phyloP scores from a whole-genome alignment of 2,888 invertebrate species.

The Nephrotoma guestfalica region DNA sequence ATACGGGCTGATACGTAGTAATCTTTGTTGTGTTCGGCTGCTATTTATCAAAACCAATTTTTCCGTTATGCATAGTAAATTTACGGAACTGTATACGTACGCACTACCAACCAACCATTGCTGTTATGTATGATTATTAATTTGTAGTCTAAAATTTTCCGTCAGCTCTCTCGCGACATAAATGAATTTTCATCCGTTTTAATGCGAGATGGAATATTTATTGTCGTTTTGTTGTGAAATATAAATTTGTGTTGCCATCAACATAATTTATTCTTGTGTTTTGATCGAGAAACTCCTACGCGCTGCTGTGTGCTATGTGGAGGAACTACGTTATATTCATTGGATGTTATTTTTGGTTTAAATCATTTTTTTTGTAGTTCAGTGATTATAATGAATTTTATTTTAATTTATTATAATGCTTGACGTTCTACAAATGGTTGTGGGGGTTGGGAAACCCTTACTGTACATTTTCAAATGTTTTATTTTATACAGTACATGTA shows the following conservation, averaged over 20 bases:
- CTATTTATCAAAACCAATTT: not conserved
- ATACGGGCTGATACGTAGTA: not conserved
- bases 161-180: not conserved
- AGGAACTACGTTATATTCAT: not conserved
- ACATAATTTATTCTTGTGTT: not conserved
- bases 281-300: not conserved
- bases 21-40: not conserved
- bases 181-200: not conserved
- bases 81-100: not conserved
- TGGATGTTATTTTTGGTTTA: not conserved
- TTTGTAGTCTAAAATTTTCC: not conserved
- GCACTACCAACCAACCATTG: too few species aligned
- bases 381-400: not conserved
- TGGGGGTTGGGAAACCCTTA: not conserved
- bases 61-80: not conserved
- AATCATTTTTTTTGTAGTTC: not conserved
- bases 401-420: not conserved
- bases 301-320: not conserved
- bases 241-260: not conserved
- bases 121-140: too few species aligned
- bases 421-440: not conserved
- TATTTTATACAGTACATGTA: too few species aligned
- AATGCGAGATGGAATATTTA: not conserved
- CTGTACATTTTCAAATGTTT: too few species aligned
- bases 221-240: not conserved